Percentiles rank a stretch among this genome's conserved stretches.
Conservation (phyloP, 2,888 invertebrate species). For the Petrolisthes manimaculis region DNA sequence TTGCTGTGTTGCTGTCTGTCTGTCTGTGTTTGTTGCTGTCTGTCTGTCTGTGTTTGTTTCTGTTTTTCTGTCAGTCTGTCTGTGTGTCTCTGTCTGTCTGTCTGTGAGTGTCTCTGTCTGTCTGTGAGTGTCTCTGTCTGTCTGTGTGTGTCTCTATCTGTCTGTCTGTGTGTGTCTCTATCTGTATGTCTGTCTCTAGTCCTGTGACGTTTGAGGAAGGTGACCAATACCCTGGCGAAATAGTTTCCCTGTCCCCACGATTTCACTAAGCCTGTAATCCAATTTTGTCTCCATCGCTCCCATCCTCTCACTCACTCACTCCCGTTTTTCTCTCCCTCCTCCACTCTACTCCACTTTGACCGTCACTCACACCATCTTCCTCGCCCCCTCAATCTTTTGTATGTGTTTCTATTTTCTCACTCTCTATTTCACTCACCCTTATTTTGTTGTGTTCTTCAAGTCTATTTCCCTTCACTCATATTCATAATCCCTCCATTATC, state of each 20-base stretch:
- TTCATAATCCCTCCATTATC: background rate
- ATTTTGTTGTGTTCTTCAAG: background rate
- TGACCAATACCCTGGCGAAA: conserved; percentile 38
- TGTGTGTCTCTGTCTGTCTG: conserved; percentile 8
- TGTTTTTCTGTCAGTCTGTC: background rate
- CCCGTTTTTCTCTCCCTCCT: background rate
- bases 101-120: background rate
- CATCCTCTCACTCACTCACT: background rate
- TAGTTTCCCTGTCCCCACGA: conserved; percentile 39
- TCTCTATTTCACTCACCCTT: background rate
- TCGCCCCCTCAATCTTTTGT: background rate
- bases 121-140: background rate
- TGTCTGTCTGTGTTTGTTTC: background rate
- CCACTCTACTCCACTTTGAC: background rate
- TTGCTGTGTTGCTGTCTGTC: too few relatives aligned
- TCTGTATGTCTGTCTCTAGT: background rate
- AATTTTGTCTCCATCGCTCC: conserved; percentile 25
- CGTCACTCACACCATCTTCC: background rate
- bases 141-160: background rate
- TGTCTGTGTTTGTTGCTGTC: too few relatives aligned
- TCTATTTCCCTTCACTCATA: background rate
- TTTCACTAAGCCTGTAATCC: conserved; percentile 55
- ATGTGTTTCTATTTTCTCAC: background rate
- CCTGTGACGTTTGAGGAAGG: conserved; percentile 17
- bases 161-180: too few relatives aligned